Evolutionary conservation across 2,113 vertebrate genomes (phyloP), one percentile per base, ranked within the genome.

Genomic region (Cheirogaleus medius): DNA sequence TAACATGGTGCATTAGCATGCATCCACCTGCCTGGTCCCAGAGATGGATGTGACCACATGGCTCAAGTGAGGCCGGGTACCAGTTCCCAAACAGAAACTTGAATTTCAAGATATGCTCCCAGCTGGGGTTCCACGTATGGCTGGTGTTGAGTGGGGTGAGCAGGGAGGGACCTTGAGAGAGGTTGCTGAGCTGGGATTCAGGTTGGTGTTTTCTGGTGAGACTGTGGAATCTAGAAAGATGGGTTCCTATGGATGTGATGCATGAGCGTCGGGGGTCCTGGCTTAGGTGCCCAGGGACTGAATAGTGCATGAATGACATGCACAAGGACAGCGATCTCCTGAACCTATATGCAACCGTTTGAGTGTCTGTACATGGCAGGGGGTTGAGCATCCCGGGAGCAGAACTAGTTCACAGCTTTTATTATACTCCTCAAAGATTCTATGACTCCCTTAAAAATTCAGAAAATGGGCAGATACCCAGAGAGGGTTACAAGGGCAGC

Each of bases 1-100:
- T 83, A 93, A 87, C 42, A 42, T 21, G 83, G 84, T 60, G 69
- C 82, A 39, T 96, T 82, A 82, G n/a, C 76, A 71, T 84, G n/a
- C 76, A 71, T 84, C 95, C 74, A 49, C 82, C 91, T 92, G 77
- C 71, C 29, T n/a, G 23, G 47, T 29, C 64, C 23, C 58, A 77
- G 49, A 90, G 82, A 42, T 29, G 29, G 74, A 64, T 92, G 32
- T 84, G 80, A 58, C 80, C 80, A 66, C 69, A 71, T 23, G 80
- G 88, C 66, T 84, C 29, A 39, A 17, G 14, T 52, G 64, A 82
- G 68, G 18, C 49, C 47, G 82, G 87, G 21, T 76, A 27, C 64
- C 42, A 54, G 52, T 68, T 73, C 47, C 49, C 78, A 77, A 69
- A 34, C 37, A 32, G 85, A 82, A 96, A 80, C 34, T 49, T 78